Evolutionary conservation across 2,888 invertebrate species (phyloP).

Genomic region (Timandra comae): DNA sequence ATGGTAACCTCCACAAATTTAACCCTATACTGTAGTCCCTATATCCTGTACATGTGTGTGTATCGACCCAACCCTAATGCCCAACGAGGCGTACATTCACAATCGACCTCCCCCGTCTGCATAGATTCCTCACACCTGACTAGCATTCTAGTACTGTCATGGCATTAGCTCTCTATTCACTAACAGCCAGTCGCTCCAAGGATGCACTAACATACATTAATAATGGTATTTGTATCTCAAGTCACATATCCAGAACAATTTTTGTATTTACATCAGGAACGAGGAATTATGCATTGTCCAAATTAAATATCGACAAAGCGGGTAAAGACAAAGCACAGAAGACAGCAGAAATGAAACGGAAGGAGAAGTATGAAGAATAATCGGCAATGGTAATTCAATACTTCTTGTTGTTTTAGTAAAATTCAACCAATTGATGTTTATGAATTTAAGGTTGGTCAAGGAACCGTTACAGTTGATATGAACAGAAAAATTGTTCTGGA

Average conservation of each 20-base stretch:
- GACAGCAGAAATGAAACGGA: conserved; percentile 13
- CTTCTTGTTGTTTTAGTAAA: too few relatives aligned
- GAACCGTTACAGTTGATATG: too few relatives aligned
- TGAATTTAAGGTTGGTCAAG: too few relatives aligned
- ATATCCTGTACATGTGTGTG: too few relatives aligned
- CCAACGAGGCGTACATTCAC: too few relatives aligned
- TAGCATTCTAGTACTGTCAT: conserved; percentile 56
- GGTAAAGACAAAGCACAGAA: conserved; percentile 15
- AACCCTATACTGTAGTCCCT: too few relatives aligned
- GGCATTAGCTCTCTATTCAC: conserved; percentile 44
- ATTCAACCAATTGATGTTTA: too few relatives aligned
- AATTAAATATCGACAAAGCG: conserved; percentile 11
- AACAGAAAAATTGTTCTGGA: conserved; percentile 44
- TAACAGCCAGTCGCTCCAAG: conserved; percentile 53
- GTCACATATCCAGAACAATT: conserved; percentile 69
- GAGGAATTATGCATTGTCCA: conserved; percentile 43
- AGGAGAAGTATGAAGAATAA: conserved; percentile 5
- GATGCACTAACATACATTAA: conserved; percentile 60
- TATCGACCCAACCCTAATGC: too few relatives aligned
- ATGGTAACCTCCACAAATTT: too few relatives aligned
- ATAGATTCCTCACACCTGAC: conserved; percentile 49
- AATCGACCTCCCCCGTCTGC: conserved; percentile 45
- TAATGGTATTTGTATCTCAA: conserved; percentile 41
- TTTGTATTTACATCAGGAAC: conserved; percentile 39
- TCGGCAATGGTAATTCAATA: too few relatives aligned